Base-by-base conservation (phyloP, 2,797 vertebrate genomes). In the Diglossa cyanea region DNA sequence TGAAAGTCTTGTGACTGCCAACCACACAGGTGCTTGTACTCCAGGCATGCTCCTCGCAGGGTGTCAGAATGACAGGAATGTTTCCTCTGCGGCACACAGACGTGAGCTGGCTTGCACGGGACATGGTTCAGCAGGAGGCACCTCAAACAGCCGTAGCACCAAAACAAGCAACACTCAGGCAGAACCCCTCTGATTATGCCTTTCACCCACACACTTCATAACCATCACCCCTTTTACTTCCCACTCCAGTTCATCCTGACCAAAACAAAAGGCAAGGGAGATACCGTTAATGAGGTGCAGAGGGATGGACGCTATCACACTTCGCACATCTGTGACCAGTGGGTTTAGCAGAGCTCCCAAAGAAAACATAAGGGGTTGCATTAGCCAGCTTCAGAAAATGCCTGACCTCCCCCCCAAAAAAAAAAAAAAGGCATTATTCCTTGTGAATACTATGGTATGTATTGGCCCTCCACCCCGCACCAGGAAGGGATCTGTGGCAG, bases 161-260 rank as follows among this genome's bases (percentile, higher is more conserved):
- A 80, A 89, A 91, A 60, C 86, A 85, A 94, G 65, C 78, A 93
- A 83, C 86, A 86, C 80, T 92, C 90, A 92, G 6, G 33, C 61
- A 80, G 61, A 92, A 24, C 47, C 20, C 8, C 37, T 88, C 85
- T 24, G 78, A 87, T 83, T 87, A 28, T 68, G 68, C 26, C 65
- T 58, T 93, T 95, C 68, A 67, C 35, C 54, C 47, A 6, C 72
- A 78, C 86, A 77, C 91, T 93, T 95, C 84, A 83, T 88, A 96
- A 87, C 42, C 61, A 93, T 88, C 92, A 78, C 28, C 75, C 68
- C 21, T 95, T 95, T 87, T 74, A 67, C 77, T 89, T 96, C 84
- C 78, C 92, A 37, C 75, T 90, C 71, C 40, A 54, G 87, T 75
- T 86, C 31, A 5, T 89, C 54, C 53, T 45, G 94, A 24, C 61